Conservation (phyloP, 2,888 invertebrate genomes). For the Zygothrica quintamaculata region DNA sequence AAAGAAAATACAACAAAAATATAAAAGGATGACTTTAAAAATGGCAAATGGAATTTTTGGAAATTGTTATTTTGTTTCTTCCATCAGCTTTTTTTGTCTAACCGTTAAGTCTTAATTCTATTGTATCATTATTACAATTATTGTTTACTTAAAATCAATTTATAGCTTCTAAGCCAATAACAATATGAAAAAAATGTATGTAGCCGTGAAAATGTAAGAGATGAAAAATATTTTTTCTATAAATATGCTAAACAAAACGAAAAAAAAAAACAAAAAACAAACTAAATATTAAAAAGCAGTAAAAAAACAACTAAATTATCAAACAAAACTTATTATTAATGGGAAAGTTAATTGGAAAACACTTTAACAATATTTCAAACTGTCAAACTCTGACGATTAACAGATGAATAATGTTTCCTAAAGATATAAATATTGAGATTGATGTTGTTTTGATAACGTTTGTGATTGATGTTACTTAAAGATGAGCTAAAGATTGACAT, state of each 20-base stretch:
- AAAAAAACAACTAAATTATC: slow-evolving; percentile 51
- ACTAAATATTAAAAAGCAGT: no score
- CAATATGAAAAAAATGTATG: slow-evolving; percentile 45
- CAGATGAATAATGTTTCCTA: no score
- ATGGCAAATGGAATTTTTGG: slow-evolving; percentile 53
- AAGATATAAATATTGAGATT: no score
- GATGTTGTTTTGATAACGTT: no score
- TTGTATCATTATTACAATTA: slow-evolving; percentile 69
- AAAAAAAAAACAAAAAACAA: slow-evolving; percentile 47
- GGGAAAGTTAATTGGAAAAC: background rate
- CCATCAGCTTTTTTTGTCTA: slow-evolving; percentile 66
- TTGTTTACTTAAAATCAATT: slow-evolving; percentile 75
- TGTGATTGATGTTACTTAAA: no score
- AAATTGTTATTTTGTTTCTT: slow-evolving; percentile 73
- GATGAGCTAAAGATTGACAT: no score
- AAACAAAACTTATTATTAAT: slow-evolving; percentile 16
- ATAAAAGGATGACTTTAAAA: slow-evolving; percentile 20
- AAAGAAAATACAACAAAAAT: slow-evolving; percentile 1
- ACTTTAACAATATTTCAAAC: no score
- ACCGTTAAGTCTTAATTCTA: slow-evolving; percentile 68
- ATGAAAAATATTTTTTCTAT: slow-evolving; percentile 78
- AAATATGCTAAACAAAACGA: slow-evolving; percentile 64
- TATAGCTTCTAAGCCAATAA: slow-evolving; percentile 63
- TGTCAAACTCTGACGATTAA: no score
- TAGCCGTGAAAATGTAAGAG: slow-evolving; percentile 53